Conservation (phyloP, 2,113 vertebrate species). For the Marcusenius ussheri region DNA sequence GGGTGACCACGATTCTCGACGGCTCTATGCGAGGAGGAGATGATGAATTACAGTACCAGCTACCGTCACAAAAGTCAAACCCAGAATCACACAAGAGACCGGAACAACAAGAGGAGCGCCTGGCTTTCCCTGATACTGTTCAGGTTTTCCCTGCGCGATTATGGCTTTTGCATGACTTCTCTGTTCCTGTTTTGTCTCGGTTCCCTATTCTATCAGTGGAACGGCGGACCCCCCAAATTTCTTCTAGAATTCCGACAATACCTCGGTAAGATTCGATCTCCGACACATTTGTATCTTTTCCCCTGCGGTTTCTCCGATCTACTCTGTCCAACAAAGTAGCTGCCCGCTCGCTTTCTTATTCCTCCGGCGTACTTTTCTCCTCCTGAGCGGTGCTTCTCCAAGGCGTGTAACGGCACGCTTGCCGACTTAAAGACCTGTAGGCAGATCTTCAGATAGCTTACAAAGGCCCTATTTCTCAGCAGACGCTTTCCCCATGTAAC, state of each 20-base stretch:
- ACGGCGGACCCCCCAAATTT: slow-evolving; percentile 84
- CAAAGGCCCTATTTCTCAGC: not conserved
- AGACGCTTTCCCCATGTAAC: not conserved
- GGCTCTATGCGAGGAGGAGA: slow-evolving; percentile 72
- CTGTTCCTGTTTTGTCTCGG: slow-evolving; percentile 85
- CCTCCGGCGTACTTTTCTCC: not conserved
- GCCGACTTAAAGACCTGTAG: not conserved
- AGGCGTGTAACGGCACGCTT: not conserved
- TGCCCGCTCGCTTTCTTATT: not conserved
- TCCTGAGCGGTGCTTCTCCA: not conserved
- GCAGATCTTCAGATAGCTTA: not conserved
- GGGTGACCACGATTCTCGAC: slow-evolving; percentile 63
- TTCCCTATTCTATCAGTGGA: slow-evolving; percentile 85
- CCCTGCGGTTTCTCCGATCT: not conserved
- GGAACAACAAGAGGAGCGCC: slow-evolving; percentile 54
- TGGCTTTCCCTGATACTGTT: slow-evolving; percentile 58
- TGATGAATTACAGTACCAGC: slow-evolving; percentile 75
- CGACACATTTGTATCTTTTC: not conserved
- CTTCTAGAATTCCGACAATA: slow-evolving; percentile 85
- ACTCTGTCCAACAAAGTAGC: not conserved
- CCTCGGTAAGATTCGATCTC: slow-evolving; percentile 73
- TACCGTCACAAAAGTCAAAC: slow-evolving; percentile 56
- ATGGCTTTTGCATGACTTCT: slow-evolving; percentile 86
- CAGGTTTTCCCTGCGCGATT: slow-evolving; percentile 76
- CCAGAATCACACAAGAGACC: slow-evolving; percentile 58